Conservation (phyloP, 2,888 invertebrate species). For the Drosophila kuntzei region DNA sequence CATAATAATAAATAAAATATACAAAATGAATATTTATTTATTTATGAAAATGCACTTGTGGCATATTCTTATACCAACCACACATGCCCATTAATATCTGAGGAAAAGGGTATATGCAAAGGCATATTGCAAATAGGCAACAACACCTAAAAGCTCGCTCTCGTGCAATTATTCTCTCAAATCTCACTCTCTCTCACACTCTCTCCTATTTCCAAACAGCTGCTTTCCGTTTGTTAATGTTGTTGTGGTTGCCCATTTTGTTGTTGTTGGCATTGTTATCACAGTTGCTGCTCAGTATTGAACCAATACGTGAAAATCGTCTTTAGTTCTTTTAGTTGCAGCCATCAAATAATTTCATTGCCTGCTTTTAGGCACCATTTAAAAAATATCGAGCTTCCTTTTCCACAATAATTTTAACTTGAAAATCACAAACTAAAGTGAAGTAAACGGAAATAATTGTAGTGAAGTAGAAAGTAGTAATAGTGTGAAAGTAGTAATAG, state of each 20-base stretch:
- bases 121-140: slow-evolving; percentile 3
- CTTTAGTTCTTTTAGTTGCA: slow-evolving; percentile 5
- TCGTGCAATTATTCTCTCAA: slow-evolving; percentile 6
- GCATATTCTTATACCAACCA: neutral
- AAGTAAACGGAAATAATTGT: neutral
- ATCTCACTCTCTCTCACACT: slow-evolving; percentile 11
- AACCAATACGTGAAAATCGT: neutral
- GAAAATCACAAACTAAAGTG: neutral
- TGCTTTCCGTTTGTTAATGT: slow-evolving; percentile 60
- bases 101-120: neutral
- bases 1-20: too few relatives aligned
- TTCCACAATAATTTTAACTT: neutral
- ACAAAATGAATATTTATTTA: too few relatives aligned
- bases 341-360: slow-evolving; percentile 6
- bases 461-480: neutral
- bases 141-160: slow-evolving; percentile 58
- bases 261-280: slow-evolving; percentile 37
- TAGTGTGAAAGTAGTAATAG: neutral
- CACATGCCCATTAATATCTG: too few relatives aligned
- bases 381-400: slow-evolving; percentile 19
- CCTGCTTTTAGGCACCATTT: slow-evolving; percentile 38
- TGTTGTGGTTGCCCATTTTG: slow-evolving; percentile 35
- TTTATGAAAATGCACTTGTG: neutral
- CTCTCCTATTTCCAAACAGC: slow-evolving; percentile 49
- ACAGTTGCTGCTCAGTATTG: slow-evolving; percentile 44